Base-by-base conservation (phyloP, 2,888 invertebrate genomes). In the Stictocephala bisonia region DNA sequence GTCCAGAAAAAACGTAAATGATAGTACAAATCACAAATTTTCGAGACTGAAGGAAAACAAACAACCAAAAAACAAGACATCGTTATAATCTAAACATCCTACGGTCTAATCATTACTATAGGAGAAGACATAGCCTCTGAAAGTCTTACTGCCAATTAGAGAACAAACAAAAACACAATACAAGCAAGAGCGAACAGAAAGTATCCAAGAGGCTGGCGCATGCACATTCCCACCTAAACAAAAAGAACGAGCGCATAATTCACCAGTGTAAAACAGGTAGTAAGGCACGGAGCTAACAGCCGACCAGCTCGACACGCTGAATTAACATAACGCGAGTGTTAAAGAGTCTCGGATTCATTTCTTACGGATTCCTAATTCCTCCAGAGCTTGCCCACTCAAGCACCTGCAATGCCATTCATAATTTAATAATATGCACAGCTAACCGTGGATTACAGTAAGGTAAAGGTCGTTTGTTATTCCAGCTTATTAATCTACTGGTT, bases 261-360 rank as follows among this genome's bases (percentile, higher is more conserved):
- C n/a, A 7, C 44, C 20, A 1, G 60, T 60, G 60, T 60, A 60
- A 60, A 35, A 60, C 60, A 60, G 60, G 60, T 31, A 60, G 60
- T 20, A n/a, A 29, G 6, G 53, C 20, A 15, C 18, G 51, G 53
- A n/a, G 35, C 31, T 60, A 60, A n/a, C n/a, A n/a, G n/a, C 60
- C 60, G 60, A 31, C 31, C 60, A 1, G 56, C 20, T 18, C 31
- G 4, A n/a, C 44, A n/a, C n/a, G n/a, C 7, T 9, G 64, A 64
- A 64, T 64, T 64, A 64, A 41, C 64, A 64, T 64, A 64, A 41
- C 44, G 64, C 64, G 9, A 64, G 41, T 60, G 60, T 44, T 64
- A 64, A 64, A 27, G 26, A 26, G 64, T 13, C 27, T 60, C 60
- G 15, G 44, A 15, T 7, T 44, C 44, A 44, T 7, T 44, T 44